Evolutionary conservation across 2,797 vertebrate species (phyloP), one percentile per base, ranked within the genome.

Genomic region (Acomys russatus): DNA sequence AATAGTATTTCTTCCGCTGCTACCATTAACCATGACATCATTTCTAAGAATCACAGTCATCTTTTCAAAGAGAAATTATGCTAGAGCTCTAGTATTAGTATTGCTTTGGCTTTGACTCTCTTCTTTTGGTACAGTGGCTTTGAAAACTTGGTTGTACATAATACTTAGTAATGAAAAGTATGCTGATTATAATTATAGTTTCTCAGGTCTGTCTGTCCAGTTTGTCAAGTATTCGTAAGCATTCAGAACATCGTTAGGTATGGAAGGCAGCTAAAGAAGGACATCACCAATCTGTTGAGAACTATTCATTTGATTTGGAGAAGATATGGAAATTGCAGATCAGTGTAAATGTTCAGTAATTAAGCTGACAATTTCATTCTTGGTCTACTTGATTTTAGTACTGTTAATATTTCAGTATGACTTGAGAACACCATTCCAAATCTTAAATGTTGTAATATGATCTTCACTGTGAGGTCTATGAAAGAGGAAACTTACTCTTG

Each of bases 261-360:
- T 77, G 44, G 44, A 44, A 4, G 44, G 2, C 15, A n/a, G 14
- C 10, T 91, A n/a, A 85, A 38, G 9, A 33, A 38, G 54, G 3
- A 86, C 7, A 89, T 6, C 1, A 61, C 0, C 0, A 10, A 9
- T 5, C 49, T 12, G 59, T 4, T 71, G 61, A 2, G 12, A 92
- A 68, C 30, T 92, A 80, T 76, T 90, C 28, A 80, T 66, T 77
- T 78, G 35, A 25, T 25, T 80, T 44, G 0, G 4, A 61, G 38
- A 33, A 95, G 35, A n/a, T 71, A 80, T 71, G 66, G 0, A 88
- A 83, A 76, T 73, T 93, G 7, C 15, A 94, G 71, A 51, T 84
- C 12, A 77, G 0, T 92, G 6, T 66, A 66, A 92, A 64, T n/a
- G 6, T 35, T 78, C 15, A 18, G 68, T 92, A 66, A 94, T 38